These are phyloP conservation scores for Paramuricea clavata DNA, from an alignment of 92 coral and sea anemone species.

Conservation along the genomic window DNA sequence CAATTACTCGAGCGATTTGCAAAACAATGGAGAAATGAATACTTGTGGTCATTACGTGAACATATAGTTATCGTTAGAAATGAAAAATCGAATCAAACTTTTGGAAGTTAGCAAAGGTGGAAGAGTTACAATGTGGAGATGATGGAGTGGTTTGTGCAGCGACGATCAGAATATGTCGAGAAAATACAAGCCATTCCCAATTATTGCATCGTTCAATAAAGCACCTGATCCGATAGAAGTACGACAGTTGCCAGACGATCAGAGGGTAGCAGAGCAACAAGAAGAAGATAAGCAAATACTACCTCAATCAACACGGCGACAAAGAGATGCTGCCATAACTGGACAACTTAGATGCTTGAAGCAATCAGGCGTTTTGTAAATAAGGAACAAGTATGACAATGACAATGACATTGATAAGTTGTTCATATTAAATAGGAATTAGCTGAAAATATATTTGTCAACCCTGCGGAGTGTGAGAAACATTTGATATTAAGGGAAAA, in stretches of 20 bases:
- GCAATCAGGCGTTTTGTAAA: neutral
- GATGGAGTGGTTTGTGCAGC: conserved; percentile 58
- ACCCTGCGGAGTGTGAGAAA: no score
- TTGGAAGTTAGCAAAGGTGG: conserved; percentile 63
- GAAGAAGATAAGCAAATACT: neutral
- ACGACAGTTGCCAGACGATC: neutral
- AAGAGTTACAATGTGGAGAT: conserved; percentile 46
- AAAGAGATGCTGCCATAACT: neutral
- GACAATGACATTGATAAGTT: no score
- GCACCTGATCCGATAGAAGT: conserved; percentile 64
- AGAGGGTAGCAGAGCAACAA: neutral
- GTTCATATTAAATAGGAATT: no score
- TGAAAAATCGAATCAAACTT: conserved; percentile 51
- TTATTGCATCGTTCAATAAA: conserved; percentile 39
- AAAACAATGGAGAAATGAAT: neutral
- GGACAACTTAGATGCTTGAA: neutral
- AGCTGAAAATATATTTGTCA: no score
- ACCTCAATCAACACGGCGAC: neutral
- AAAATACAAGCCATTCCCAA: conserved; percentile 4
- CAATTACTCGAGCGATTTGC: neutral
- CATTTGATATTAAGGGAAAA: no score
- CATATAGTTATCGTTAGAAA: conserved; percentile 53
- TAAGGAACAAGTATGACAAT: no score
- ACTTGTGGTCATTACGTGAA: neutral
- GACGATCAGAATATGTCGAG: conserved; percentile 28